Evolutionary conservation across 2,888 invertebrate species (phyloP), one percentile per base, ranked within the genome.

Genomic region (Harpalus rubripes): DNA sequence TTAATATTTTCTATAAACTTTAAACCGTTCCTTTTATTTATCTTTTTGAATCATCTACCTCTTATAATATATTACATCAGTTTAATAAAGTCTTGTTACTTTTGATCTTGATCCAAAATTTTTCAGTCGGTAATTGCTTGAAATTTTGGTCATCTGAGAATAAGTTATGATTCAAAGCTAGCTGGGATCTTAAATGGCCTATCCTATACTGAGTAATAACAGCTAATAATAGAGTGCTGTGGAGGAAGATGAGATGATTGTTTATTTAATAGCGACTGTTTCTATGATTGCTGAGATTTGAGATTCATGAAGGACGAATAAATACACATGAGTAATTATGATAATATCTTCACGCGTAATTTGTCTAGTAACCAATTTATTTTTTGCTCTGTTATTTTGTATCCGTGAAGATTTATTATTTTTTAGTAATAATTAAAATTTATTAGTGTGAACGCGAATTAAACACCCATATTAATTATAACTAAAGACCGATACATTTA

Each of bases 141-240:
- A 15, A 15, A 59, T 16, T 59, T 59, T 59, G 59, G 59, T 59
- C 18, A 59, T 59, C 59, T 59, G 16, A 59, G 18, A 59, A 59
- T 59, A 59, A 59, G 59, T 18, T 18, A 18, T 59, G 59, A 59
- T 59, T 59, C 59, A 59, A 59, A 59, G 15, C 18, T 59, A 59
- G 59, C 59, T 18, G 59, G 59, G 16, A 59, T 15, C 59, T 15
- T 59, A 7, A 16, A 59, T 7, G 59, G 18, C 59, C 16, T 18
- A 16, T 58, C 58, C 58, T 16, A 18, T 59, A 59, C 15, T 59
- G 59, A 59, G 59, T 59, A 59, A 59, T 59, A 59, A 59, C 59
- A 2, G 15, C 18, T 59, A 59, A 59, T 59, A 59, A 59, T 59
- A 59, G 59, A 15, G 59, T 15, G 15, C 44, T 52, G 44, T 12